phyloP scores from a whole-genome alignment of 2,113 vertebrate genomes.

The Rousettus leschenaultii region DNA sequence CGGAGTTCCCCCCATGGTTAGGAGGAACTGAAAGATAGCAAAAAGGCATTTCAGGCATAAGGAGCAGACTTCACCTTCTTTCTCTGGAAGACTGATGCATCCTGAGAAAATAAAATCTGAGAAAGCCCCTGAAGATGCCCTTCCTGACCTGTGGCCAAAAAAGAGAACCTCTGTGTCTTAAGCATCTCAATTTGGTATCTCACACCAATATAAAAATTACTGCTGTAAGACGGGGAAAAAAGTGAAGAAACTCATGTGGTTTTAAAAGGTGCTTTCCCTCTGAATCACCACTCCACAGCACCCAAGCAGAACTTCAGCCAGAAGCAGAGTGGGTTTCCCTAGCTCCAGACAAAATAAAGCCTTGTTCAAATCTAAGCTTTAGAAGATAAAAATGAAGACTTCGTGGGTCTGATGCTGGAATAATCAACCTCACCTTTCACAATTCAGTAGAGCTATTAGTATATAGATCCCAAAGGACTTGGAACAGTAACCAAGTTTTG shows the following conservation, averaged over 20 bases:
- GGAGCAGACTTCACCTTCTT: background rate
- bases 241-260: background rate
- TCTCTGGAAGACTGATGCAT: background rate
- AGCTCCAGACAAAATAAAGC: slow-evolving; percentile 9
- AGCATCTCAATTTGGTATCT: background rate
- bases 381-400: slow-evolving; percentile 25
- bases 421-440: background rate
- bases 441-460: background rate
- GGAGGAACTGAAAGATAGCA: background rate
- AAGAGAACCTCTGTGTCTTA: background rate
- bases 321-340: slow-evolving; percentile 35
- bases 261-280: slow-evolving; percentile 53
- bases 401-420: background rate
- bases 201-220: background rate
- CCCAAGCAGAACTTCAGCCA: background rate
- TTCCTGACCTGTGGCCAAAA: background rate
- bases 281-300: slow-evolving; percentile 42
- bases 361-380: slow-evolving; percentile 9
- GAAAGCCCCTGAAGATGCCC: slow-evolving; percentile 6
- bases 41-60: background rate
- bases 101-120: background rate
- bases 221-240: background rate
- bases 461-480: background rate
- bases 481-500: background rate
- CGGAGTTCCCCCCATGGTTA: background rate